Evolutionary conservation across 2,888 invertebrate species (phyloP).

Genomic region (Lasius platythorax): DNA sequence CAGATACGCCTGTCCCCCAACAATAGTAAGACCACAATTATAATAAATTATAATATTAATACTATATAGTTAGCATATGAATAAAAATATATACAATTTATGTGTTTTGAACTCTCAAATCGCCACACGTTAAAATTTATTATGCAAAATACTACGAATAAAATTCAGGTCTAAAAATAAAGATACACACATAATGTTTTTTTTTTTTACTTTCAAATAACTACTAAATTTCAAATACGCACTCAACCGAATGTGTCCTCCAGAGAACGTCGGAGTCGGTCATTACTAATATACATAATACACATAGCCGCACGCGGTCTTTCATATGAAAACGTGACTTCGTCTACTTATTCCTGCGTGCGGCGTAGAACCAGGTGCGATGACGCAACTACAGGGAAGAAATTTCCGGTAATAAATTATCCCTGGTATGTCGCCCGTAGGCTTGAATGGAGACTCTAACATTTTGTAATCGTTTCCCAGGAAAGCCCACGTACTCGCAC

Average conservation of each 20-base stretch:
- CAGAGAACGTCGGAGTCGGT: constrained; percentile 26
- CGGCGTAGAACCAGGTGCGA: constrained; percentile 54
- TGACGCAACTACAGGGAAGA: constrained; percentile 68
- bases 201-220: constrained; percentile 41
- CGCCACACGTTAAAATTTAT: background rate
- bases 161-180: background rate
- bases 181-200: background rate
- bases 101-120: background rate
- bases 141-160: background rate
- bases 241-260: constrained; percentile 21
- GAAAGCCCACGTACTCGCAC: constrained; percentile 63
- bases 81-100: background rate
- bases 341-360: constrained; percentile 42
- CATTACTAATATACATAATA: constrained; percentile 19
- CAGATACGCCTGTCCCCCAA: background rate
- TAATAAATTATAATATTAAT: background rate
- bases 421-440: constrained; percentile 70
- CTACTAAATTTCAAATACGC: background rate
- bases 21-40: background rate
- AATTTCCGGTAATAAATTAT: constrained; percentile 76
- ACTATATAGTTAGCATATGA: too few species aligned
- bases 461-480: constrained; percentile 65
- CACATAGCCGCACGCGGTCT: constrained; percentile 8
- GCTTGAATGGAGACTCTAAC: constrained; percentile 72
- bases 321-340: constrained; percentile 44